A percentile compares a stretch with the other conserved stretches of the same genome.
These are phyloP conservation scores for Amphipoea oculea DNA, from an alignment of 2,888 invertebrate species.

Conservation along the genomic window DNA sequence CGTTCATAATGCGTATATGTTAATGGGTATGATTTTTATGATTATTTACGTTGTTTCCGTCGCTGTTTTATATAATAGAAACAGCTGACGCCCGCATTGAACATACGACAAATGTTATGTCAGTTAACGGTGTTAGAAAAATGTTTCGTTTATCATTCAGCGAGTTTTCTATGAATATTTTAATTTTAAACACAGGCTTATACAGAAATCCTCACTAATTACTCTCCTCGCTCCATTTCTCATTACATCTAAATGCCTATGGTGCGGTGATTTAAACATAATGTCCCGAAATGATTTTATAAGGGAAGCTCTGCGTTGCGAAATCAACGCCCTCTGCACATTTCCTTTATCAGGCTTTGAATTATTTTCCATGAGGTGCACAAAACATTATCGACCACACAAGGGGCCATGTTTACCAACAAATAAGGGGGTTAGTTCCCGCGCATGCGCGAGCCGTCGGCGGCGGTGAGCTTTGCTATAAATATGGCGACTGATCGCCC, in stretches of 20 bases:
- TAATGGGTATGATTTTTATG: slow-evolving; percentile 56
- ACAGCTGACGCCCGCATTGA: slow-evolving; percentile 44
- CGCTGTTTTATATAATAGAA: slow-evolving; percentile 6
- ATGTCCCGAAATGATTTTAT: slow-evolving; percentile 56
- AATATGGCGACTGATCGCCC: slow-evolving; percentile 77
- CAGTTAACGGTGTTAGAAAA: slow-evolving; percentile 6
- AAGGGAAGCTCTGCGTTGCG: slow-evolving; percentile 35
- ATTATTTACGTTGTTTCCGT: slow-evolving; percentile 29
- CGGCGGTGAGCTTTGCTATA: slow-evolving; percentile 71
- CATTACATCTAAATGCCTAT: slow-evolving; percentile 50
- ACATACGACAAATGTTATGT: neutral
- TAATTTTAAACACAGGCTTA: slow-evolving; percentile 26
- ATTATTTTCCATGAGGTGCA: slow-evolving; percentile 74
- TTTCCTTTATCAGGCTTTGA: slow-evolving; percentile 65
- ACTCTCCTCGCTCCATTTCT: slow-evolving; percentile 44
- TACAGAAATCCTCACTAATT: slow-evolving; percentile 51
- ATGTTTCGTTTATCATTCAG: slow-evolving; percentile 21
- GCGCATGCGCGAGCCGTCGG: slow-evolving; percentile 76
- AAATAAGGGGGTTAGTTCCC: slow-evolving; percentile 69
- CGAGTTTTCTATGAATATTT: slow-evolving; percentile 21
- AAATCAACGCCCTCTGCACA: slow-evolving; percentile 64
- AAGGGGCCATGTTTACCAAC: slow-evolving; percentile 78
- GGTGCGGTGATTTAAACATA: slow-evolving; percentile 53
- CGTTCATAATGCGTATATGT: slow-evolving; percentile 62
- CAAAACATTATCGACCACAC: slow-evolving; percentile 80